Conservation (phyloP, 2,888 invertebrate genomes). For the Ophraella communa region DNA sequence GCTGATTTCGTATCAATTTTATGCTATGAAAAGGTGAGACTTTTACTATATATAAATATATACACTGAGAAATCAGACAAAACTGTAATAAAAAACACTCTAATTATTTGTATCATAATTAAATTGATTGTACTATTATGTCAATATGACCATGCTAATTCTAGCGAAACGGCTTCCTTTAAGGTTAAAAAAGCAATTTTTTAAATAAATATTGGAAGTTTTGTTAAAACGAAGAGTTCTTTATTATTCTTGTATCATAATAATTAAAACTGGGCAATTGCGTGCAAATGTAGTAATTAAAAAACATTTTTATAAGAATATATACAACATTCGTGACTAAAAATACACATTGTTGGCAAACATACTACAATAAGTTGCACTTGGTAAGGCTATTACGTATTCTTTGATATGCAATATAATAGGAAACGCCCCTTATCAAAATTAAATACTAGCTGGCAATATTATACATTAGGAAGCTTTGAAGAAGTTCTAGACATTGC, state of each 20-base stretch:
- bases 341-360: slow-evolving; percentile 42
- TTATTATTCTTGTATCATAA: too few relatives aligned
- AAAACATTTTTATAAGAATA: slow-evolving; percentile 48
- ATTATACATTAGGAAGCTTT: neutral
- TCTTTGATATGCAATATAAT: slow-evolving; percentile 20
- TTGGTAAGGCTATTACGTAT: slow-evolving; percentile 31
- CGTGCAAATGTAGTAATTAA: slow-evolving; percentile 46
- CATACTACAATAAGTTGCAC: slow-evolving; percentile 37
- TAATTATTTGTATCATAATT: too few relatives aligned
- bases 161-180: too few relatives aligned
- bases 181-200: neutral
- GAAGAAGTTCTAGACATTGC: too few relatives aligned
- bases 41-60: neutral
- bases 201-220: neutral
- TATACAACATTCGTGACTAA: slow-evolving; percentile 44
- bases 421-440: slow-evolving; percentile 22
- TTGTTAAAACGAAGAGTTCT: neutral
- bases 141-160: too few relatives aligned
- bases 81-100: too few relatives aligned
- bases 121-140: too few relatives aligned
- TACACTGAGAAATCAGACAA: too few relatives aligned
- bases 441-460: slow-evolving; percentile 17
- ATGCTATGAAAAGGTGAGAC: neutral
- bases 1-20: slow-evolving; percentile 37
- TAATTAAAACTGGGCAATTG: slow-evolving; percentile 36